phyloP scores from a whole-genome alignment of 2,797 vertebrate species.

The Geotria australis region DNA sequence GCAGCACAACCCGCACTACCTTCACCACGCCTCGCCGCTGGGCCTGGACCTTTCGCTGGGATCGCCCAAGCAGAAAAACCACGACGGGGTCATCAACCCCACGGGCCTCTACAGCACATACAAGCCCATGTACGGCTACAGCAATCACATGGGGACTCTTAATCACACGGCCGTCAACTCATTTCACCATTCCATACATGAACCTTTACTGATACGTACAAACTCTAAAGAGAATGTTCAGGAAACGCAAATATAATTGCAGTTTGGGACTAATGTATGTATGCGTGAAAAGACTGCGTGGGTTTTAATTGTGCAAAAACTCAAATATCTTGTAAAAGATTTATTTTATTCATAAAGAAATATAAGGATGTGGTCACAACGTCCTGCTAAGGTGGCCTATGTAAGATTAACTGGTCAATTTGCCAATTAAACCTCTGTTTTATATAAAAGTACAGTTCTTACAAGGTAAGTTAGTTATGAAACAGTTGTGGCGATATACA shows the following conservation, averaged over 20 bases:
- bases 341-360: not conserved
- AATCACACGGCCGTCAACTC: slow-evolving; percentile 94
- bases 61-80: not conserved
- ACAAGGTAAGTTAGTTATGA: not conserved
- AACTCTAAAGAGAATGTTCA: slow-evolving; percentile 99
- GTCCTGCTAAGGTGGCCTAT: not conserved
- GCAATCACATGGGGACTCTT: slow-evolving; percentile 86
- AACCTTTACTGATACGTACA: slow-evolving; percentile 99
- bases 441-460: not conserved
- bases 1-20: not conserved
- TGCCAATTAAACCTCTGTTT: not conserved
- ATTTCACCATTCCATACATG: slow-evolving; percentile 99
- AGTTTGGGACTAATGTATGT: too few relatives aligned
- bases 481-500: not conserved
- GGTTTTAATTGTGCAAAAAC: not conserved
- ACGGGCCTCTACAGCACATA: slow-evolving; percentile 84
- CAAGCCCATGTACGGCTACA: slow-evolving; percentile 97
- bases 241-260: slow-evolving; percentile 91
- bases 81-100: slow-evolving; percentile 53
- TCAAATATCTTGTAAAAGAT: not conserved
- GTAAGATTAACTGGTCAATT: not conserved
- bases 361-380: not conserved
- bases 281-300: too few relatives aligned
- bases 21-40: not conserved
- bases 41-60: not conserved